These are phyloP conservation scores for Sphaerophoria rueppellii DNA, from an alignment of 2,888 invertebrate species.

Conservation along the genomic window DNA sequence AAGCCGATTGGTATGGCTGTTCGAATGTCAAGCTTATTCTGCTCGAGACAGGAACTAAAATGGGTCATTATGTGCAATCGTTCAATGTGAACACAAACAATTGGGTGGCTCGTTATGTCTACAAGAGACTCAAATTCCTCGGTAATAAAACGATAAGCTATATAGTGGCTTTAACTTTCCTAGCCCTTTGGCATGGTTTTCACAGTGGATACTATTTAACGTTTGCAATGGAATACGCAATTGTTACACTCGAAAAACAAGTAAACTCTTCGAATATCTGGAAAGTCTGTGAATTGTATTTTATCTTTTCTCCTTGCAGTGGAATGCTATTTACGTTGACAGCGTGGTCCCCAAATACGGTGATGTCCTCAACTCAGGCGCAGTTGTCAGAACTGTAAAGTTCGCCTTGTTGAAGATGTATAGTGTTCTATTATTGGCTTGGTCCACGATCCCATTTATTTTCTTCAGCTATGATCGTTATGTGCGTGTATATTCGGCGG, in stretches of 20 bases:
- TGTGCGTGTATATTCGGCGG: constrained; percentile 85
- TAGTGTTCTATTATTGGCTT: constrained; percentile 92
- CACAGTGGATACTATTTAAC: constrained; percentile 96
- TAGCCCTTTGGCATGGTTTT: constrained; percentile 98
- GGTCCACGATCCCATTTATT: constrained; percentile 89
- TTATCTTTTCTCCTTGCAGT: constrained; percentile 72
- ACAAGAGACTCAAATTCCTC: constrained; percentile 95
- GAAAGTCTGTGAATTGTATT: not conserved
- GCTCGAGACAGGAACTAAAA: constrained; percentile 92
- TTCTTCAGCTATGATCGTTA: constrained; percentile 88
- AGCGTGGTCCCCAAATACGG: constrained; percentile 76
- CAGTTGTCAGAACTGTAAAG: constrained; percentile 80
- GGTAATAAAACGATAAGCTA: constrained; percentile 93
- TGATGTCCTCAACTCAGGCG: constrained; percentile 75
- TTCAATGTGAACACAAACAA: constrained; percentile 98
- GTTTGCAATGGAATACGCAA: constrained; percentile 95
- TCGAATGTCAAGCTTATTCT: constrained; percentile 92
- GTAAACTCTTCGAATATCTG: constrained; percentile 82
- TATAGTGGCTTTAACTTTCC: constrained; percentile 90
- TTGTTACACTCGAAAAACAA: constrained; percentile 93
- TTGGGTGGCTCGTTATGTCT: constrained; percentile 96
- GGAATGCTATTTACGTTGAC: constrained; percentile 76
- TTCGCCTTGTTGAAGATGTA: constrained; percentile 87
- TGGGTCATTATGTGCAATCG: constrained; percentile 93
- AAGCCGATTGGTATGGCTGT: constrained; percentile 94